Conservation (phyloP, 2,113 vertebrate genomes). For the Cyprinus carpio region DNA sequence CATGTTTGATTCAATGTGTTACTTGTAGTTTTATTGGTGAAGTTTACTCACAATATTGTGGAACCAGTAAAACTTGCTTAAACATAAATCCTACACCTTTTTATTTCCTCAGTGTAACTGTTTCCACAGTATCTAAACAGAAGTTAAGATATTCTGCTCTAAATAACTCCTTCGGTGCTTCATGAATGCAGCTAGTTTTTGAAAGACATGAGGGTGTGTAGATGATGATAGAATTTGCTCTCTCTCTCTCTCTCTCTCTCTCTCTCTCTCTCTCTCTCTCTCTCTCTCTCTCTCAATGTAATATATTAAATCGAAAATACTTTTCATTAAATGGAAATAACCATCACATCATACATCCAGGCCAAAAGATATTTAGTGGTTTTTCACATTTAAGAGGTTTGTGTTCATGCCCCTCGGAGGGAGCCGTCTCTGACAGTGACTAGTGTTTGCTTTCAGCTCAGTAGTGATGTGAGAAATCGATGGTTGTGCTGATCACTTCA, state of each 20-base stretch:
- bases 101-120: too few species aligned
- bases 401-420: slow-evolving; percentile 6
- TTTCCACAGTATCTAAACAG: too few species aligned
- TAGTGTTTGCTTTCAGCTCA: slow-evolving; percentile 66
- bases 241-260: too few species aligned
- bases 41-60: too few species aligned
- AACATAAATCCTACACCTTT: too few species aligned
- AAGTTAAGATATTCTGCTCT: not conserved
- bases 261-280: too few species aligned
- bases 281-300: not conserved
- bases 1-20: too few species aligned
- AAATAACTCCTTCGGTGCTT: not conserved
- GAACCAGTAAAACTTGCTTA: too few species aligned
- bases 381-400: slow-evolving; percentile 1
- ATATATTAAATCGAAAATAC: not conserved
- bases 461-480: slow-evolving; percentile 69
- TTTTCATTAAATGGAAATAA: slow-evolving; percentile 4
- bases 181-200: not conserved
- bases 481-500: slow-evolving; percentile 76
- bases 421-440: slow-evolving; percentile 46
- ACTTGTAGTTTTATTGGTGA: too few species aligned
- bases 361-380: not conserved
- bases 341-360: not conserved
- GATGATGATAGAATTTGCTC: not conserved
- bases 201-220: not conserved